These are phyloP conservation scores for Aphidius gifuensis DNA, from an alignment of 1,140 invertebrate genomes.

Conservation along the genomic window DNA sequence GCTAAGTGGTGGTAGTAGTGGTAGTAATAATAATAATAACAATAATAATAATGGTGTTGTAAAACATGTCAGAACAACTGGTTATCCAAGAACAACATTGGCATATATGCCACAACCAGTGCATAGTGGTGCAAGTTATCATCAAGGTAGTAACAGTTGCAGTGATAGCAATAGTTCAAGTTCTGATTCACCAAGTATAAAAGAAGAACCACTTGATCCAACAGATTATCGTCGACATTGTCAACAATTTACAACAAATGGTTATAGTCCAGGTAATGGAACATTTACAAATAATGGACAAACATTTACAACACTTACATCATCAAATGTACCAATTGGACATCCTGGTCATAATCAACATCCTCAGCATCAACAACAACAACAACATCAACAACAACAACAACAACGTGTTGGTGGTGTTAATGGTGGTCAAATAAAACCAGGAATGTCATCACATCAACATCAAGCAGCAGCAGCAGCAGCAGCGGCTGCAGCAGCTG, in stretches of 20 bases:
- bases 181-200: conserved; percentile 67
- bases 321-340: conserved; percentile 60
- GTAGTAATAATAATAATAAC: too few relatives aligned
- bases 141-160: conserved; percentile 56
- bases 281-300: conserved; percentile 56
- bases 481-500: conserved; percentile 48
- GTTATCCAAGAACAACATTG: conserved; percentile 65
- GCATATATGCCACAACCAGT: conserved; percentile 89
- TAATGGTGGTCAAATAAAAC: conserved; percentile 38
- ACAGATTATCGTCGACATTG: conserved; percentile 65
- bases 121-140: conserved; percentile 75
- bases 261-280: conserved; percentile 49
- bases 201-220: conserved; percentile 78
- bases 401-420: conserved; percentile 35
- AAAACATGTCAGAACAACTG: conserved; percentile 48
- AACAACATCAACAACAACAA: conserved; percentile 41
- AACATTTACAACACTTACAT: conserved; percentile 67
- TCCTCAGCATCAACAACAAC: conserved; percentile 41
- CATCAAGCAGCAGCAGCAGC: conserved; percentile 45
- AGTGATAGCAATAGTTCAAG: conserved; percentile 58
- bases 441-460: conserved; percentile 53
- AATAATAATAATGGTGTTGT: conserved; percentile 40
- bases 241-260: conserved; percentile 52
- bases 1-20: conserved; percentile 52
- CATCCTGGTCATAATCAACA: conserved; percentile 47